phyloP scores from a whole-genome alignment of 2,888 invertebrate species.

The Diarsia dahlii region DNA sequence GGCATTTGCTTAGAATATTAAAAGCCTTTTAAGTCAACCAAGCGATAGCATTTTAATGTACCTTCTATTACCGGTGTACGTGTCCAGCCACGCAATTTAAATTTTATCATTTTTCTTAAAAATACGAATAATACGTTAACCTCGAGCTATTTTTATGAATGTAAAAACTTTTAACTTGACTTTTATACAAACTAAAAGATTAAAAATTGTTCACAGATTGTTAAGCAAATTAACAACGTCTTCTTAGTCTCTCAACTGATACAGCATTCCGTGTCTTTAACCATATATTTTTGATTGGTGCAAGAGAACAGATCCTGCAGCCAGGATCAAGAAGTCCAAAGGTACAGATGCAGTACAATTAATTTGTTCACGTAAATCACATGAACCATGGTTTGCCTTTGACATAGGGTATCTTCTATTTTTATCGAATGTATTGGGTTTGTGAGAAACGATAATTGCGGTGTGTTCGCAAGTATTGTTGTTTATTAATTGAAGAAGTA shows the following conservation, averaged over 20 bases:
- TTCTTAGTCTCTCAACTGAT: too few relatives aligned
- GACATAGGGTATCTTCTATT: neutral
- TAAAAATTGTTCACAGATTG: too few relatives aligned
- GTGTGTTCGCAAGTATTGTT: neutral
- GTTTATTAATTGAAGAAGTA: neutral
- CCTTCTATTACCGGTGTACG: conserved; percentile 68
- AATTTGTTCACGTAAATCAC: neutral
- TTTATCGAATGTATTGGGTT: too few relatives aligned
- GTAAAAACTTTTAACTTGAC: neutral
- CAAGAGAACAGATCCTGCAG: too few relatives aligned
- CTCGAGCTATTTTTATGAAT: conserved; percentile 13
- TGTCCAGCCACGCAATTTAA: conserved; percentile 52
- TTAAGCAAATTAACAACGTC: too few relatives aligned
- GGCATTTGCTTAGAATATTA: conserved; percentile 74
- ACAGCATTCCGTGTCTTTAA: too few relatives aligned
- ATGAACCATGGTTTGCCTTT: neutral
- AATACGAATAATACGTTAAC: neutral
- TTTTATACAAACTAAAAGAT: too few relatives aligned
- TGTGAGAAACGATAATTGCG: too few relatives aligned
- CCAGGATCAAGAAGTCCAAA: neutral
- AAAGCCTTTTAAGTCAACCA: conserved; percentile 73
- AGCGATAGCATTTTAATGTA: conserved; percentile 71
- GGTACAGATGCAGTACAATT: neutral
- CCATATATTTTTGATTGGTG: too few relatives aligned
- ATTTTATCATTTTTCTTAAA: conserved; percentile 25